Evolutionary conservation across 2,888 invertebrate species (phyloP), one percentile per base, ranked within the genome.

Genomic region (Cheilosia impressa): DNA sequence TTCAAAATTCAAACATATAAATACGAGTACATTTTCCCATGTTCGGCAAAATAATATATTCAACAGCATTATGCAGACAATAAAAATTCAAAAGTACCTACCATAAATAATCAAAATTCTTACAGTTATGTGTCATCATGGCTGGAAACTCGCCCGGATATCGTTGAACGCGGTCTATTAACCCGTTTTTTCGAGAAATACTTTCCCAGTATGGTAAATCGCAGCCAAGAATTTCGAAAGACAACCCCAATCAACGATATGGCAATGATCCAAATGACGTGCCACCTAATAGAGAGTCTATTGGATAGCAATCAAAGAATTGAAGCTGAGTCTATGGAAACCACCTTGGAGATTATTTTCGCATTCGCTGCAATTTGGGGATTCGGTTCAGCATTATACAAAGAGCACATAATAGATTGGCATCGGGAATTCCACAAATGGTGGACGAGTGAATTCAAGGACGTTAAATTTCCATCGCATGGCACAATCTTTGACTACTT

Each of bases 351-450:
- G 93, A 95, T 96, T 10, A 98, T 98, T 91, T 99, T 98, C 92
- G 97, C 96, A 4, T 98, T 98, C 92, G 95, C 96, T 38, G 94
- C 95, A 77, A 94, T 98, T 63, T 99, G 98, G 98, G 97, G 98
- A 1, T 99, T 98, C 90, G 98, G 98, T 3, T 97, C 98, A 0
- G 95, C 96, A 0, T 93, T 97, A 87, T 97, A 96, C 92, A 97
- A 97, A 93, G 98, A 98, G 92, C 95, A 97, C 93, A 93, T 97
- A 69, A 94, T 96, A 13, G 98, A 99, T 91, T 97, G 98, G 96
- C 95, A 98, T 68, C 96, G 96, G 87, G 98, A 99, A 91, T 98
- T 98, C 92, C 97, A 96, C 90, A 98, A 98, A 92, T 99, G 98
- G 98, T 99, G 98, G 94, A 94, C 94, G 38, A 96, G 95, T 87